These are phyloP conservation scores for Bubo bubo DNA, from an alignment of 2,113 vertebrate species.

Conservation along the genomic window DNA sequence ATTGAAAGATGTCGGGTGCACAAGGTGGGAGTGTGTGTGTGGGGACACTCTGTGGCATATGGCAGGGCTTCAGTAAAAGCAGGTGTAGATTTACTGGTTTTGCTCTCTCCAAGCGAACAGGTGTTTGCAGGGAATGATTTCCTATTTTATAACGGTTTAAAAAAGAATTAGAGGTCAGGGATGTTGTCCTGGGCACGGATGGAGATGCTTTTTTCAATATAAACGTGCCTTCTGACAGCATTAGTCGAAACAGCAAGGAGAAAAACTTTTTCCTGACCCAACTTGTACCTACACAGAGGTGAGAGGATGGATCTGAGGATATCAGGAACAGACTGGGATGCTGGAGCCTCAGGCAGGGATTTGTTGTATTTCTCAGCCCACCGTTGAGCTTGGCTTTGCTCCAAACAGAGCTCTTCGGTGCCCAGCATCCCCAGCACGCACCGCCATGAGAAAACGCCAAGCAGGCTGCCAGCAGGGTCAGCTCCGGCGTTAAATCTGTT, in stretches of 20 bases:
- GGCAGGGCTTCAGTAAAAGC: neutral
- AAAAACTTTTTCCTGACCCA: neutral
- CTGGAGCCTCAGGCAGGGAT: neutral
- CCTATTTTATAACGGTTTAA: neutral
- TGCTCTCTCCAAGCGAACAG: neutral
- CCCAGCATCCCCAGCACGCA: neutral
- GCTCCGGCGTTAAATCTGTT: rapidly evolving
- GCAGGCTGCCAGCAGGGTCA: neutral
- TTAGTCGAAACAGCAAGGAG: neutral
- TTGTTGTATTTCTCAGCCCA: neutral
- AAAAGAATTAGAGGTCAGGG: neutral
- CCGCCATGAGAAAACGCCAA: rapidly evolving
- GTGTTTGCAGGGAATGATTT: neutral
- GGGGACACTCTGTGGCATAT: neutral
- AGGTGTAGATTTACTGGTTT: neutral
- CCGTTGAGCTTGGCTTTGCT: neutral
- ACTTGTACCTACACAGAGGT: rapidly evolving
- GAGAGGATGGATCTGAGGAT: neutral
- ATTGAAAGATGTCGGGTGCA: neutral
- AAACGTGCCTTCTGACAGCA: neutral
- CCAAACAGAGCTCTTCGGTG: neutral
- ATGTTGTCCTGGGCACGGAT: rapidly evolving
- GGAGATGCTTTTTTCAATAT: neutral
- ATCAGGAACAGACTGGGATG: neutral
- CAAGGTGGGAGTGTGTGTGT: rapidly evolving